Conservation (phyloP, 2,797 vertebrate genomes). For the Falco concolor region DNA sequence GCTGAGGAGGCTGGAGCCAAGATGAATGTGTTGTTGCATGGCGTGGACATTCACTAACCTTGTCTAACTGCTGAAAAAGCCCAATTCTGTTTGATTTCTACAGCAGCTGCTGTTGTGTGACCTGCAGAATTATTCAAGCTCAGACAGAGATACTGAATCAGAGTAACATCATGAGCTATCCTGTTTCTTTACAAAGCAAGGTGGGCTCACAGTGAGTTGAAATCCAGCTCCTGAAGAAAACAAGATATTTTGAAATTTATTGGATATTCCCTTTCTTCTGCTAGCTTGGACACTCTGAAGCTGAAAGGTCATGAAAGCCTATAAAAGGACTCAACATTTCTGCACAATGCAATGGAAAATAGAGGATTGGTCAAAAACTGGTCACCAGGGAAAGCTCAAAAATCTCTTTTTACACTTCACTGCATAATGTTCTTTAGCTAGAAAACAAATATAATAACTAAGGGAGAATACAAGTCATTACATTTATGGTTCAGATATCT, state of each 20-base stretch:
- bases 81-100: slow-evolving; percentile 19
- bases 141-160: neutral
- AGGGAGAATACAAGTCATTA: neutral
- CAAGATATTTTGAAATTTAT: neutral
- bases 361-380: neutral
- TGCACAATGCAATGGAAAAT: neutral
- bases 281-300: neutral
- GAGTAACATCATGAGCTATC: neutral
- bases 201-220: neutral
- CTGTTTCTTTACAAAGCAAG: neutral
- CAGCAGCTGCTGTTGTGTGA: neutral
- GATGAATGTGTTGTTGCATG: neutral
- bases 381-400: neutral
- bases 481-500: neutral
- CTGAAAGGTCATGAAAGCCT: neutral
- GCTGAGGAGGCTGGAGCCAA: neutral
- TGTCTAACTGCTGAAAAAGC: neutral
- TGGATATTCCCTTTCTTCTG: neutral
- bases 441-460: neutral
- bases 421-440: neutral
- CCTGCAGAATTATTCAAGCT: neutral
- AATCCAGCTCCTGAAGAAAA: neutral
- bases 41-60: neutral
- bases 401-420: neutral
- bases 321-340: neutral